Evolutionary conservation across 2,113 vertebrate species (phyloP), one percentile per base, ranked within the genome.

Genomic region (Chelonoidis abingdonii): DNA sequence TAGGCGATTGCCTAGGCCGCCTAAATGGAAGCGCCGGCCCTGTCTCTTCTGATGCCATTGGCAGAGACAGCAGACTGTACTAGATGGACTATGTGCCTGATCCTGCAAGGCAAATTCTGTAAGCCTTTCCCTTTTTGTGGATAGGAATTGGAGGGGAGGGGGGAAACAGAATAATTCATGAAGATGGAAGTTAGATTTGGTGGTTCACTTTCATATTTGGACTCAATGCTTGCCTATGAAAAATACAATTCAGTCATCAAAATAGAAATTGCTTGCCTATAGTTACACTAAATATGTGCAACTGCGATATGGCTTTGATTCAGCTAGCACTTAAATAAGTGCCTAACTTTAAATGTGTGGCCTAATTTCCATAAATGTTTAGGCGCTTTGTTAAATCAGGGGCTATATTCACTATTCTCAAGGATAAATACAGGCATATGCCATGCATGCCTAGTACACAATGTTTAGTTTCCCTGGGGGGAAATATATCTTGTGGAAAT

Each of bases 401-500:
- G 52, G 44, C 78, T 94, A 56, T 86, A 79, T 93, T 93, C 85
- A 93, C 47, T 86, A 54, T 62, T 94, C 78, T 57, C 78, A 83
- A 76, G 53, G 87, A 82, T 52, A 95, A 65, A 80, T 49, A 62
- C 69, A 97, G 92, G 84, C 89, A 89, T 97, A 93, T 95, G 91
- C 86, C 65, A 92, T 49, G 52, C 1, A 4, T 54, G 24, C 79
- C 92, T 62, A 38, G 59, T 91, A 87, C 82, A 96, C 81, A 88
- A 25, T 52, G 65, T 35, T 95, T 97, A 92, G 97, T 97, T 97
- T 97, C 96, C 92, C 88, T 35, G 54, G 75, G 75, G 52, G 94
- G 79, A 93, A 95, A 96, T 24, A 88, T 89, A 93, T 41, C 88
- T 88, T 94, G 47, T 79, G 86, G 87, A 96, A 62, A 54, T 81